A percentile compares a stretch with the other conserved stretches of the same genome.
Evolutionary conservation across 2,888 invertebrate genomes (phyloP).

Genomic region (Diarsia mendica): DNA sequence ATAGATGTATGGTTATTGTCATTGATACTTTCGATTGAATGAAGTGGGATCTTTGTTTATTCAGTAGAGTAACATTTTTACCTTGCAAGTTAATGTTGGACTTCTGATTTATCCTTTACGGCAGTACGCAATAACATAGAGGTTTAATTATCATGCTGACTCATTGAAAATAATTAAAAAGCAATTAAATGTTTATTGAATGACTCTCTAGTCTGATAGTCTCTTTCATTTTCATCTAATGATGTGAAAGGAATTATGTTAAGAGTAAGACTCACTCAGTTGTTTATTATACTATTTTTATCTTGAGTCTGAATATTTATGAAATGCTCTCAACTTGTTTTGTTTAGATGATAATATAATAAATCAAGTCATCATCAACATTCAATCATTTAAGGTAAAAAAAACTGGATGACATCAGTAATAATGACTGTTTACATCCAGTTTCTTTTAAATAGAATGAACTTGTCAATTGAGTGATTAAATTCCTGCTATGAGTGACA

Average conservation of each 20-base stretch:
- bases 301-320: not conserved
- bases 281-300: not conserved
- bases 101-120: not conserved
- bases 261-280: not conserved
- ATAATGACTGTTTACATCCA: not conserved
- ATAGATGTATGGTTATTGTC: not conserved
- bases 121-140: not conserved
- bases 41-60: not conserved
- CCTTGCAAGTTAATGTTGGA: not conserved
- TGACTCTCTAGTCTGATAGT: not conserved
- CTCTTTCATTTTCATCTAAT: not conserved
- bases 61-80: not conserved
- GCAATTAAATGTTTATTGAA: not conserved
- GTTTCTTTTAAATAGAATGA: not conserved
- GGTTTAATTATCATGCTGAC: not conserved
- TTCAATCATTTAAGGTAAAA: too few relatives aligned
- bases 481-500: not conserved
- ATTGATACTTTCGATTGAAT: not conserved
- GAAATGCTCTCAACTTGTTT: not conserved
- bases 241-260: not conserved
- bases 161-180: slow-evolving; percentile 8
- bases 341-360: not conserved
- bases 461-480: not conserved
- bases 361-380: too few relatives aligned
- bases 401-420: too few relatives aligned